A percentile compares a stretch with the other conserved stretches of the same genome.
Evolutionary conservation across 2,797 vertebrate genomes (phyloP).

Genomic region (Falco rusticolus): DNA sequence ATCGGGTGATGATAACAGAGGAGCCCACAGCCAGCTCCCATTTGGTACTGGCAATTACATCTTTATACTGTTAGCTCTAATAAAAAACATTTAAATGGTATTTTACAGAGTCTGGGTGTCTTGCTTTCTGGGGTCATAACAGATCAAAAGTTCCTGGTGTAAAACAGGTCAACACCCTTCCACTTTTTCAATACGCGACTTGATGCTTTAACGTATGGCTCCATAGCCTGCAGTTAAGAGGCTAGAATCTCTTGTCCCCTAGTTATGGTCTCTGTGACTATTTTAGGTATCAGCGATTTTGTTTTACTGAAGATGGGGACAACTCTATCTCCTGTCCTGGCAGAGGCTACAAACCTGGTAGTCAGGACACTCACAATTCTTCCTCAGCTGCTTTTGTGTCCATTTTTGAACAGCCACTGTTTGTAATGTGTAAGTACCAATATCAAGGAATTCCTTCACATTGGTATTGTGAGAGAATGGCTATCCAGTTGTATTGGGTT

Average conservation of each 20-base stretch:
- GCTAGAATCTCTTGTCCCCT: not conserved
- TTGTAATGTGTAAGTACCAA: not conserved
- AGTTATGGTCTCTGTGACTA: not conserved
- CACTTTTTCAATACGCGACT: not conserved
- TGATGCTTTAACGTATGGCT: not conserved
- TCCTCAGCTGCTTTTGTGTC: not conserved
- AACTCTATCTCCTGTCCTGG: not conserved
- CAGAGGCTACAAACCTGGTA: not conserved
- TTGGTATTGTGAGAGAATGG: not conserved
- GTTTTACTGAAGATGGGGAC: not conserved
- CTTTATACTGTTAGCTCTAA: not conserved
- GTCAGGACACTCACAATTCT: not conserved
- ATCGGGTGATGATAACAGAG: accelerated
- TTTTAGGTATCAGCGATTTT: not conserved
- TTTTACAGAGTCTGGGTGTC: not conserved
- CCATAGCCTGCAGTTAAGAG: not conserved
- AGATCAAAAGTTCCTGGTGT: not conserved
- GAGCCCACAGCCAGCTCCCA: not conserved
- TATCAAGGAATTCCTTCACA: not conserved
- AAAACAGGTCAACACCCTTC: not conserved
- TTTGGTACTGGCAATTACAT: accelerated
- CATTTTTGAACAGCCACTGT: not conserved
- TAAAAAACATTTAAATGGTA: not conserved
- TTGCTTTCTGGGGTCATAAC: not conserved
- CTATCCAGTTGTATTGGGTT: not conserved